Evolutionary conservation across 1,140 invertebrate genomes (phyloP), one percentile per base, ranked within the genome.

Genomic region (Tetramorium simillimum): DNA sequence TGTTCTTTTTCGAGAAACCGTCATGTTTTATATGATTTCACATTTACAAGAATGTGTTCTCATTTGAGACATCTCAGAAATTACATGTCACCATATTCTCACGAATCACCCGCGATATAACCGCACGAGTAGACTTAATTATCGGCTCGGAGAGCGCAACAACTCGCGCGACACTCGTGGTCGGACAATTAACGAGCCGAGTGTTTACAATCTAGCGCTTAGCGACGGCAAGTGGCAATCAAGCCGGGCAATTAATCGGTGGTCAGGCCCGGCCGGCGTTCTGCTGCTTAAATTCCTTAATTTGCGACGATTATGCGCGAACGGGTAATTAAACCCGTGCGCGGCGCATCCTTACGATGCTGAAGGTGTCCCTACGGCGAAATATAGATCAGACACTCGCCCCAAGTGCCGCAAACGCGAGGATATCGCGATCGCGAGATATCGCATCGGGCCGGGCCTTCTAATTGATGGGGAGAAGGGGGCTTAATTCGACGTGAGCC

Each of bases 191-290:
- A 93, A 91, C 91, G 89, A 78, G 87, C 90, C 84, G 89, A 93
- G 91, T 93, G 93, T 94, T 94, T 94, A 92, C 93, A 92, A 93
- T 94, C 93, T 92, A 92, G 82, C 91, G 90, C 85, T 90, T 92
- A 91, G 90, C 76, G 90, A 92, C 88, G 86, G 91, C 93, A 93
- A 91, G 89, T 92, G 91, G 89, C 91, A 93, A 93, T 93, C 92
- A 92, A 92, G 73, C 89, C 88, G 75, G 87, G 91, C 81, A 91
- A 93, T 92, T 94, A 93, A 92, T 90, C 87, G 93, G 86, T 24
- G 72, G 63, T 53, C 69, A 14, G 58, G 53, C 6, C 51, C 40
- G 51, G 18, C 21, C 10, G 46, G 18, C 89, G 76, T 81, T 88
- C 86, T 18, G 73, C 16, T 33, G 56, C 84, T 90, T 80, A 80